A percentile compares a stretch with the other conserved stretches of the same genome.
These are phyloP conservation scores for Beroe forskalii DNA, from an alignment of 37 sponge, comb jelly and placozoan species.

Conservation along the genomic window DNA sequence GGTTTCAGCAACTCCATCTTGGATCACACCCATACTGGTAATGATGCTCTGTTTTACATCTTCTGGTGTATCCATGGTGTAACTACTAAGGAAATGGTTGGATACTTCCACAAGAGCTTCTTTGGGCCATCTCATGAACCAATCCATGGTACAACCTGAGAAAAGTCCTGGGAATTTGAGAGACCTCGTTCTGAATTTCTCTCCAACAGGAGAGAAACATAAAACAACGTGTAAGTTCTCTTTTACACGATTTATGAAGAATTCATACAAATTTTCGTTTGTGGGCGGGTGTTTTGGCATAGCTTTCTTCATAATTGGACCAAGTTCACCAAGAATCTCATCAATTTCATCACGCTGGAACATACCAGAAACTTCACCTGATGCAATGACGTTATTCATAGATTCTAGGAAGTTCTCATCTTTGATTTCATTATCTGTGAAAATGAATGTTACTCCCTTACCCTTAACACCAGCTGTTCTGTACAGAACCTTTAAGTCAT, in stretches of 20 bases:
- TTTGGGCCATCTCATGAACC: conserved; percentile 99
- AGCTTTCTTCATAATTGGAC: conserved; percentile 98
- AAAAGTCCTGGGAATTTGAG: conserved; percentile 99
- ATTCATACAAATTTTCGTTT: conserved; percentile 96
- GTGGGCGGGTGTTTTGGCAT: conserved; percentile 94
- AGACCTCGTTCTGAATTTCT: conserved; percentile 94
- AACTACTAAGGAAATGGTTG: conserved; percentile 84
- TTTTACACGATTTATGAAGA: conserved; percentile 90
- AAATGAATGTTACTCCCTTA: conserved; percentile 93
- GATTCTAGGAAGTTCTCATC: conserved; percentile 99
- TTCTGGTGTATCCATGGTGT: conserved; percentile 79
- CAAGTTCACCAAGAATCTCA: conserved; percentile 87
- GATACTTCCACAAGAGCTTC: conserved; percentile 98
- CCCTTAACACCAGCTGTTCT: conserved; percentile 86
- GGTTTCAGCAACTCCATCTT: conserved; percentile 96
- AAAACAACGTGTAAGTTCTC: conserved; percentile 97
- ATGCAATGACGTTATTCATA: conserved; percentile 97
- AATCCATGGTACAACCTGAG: conserved; percentile 99
- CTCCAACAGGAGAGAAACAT: conserved; percentile 99
- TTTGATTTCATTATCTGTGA: conserved; percentile 99
- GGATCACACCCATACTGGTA: conserved; percentile 93
- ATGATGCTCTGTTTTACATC: conserved; percentile 88
- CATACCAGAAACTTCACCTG: conserved; percentile 87
- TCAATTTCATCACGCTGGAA: conserved; percentile 98
- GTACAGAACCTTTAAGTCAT: conserved; percentile 94